Evolutionary conservation across 2,797 vertebrate genomes (phyloP), one percentile per base, ranked within the genome.

Genomic region (Myiotriccus ornatus): DNA sequence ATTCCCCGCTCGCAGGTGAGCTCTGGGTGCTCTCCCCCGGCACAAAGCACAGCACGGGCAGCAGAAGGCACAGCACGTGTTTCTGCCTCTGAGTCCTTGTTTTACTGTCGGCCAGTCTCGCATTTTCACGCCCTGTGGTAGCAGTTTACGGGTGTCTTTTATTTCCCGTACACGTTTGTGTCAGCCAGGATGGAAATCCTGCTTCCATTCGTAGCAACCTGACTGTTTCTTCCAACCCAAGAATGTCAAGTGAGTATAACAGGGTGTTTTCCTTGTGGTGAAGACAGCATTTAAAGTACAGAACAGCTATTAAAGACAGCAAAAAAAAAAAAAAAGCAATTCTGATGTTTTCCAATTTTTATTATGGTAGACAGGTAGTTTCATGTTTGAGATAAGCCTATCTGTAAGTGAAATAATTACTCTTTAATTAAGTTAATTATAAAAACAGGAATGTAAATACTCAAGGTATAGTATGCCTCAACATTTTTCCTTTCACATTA

Each of bases 351-450:
- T 97, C 96, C 91, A 90, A 43, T 93, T 96, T 94, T 97, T 96
- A 90, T 96, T 95, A 96, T 73, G 89, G 95, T 90, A 98, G 98
- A 97, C 98, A 97, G 97, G 98, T 98, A 97, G 91, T 93, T 98
- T 98, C 98, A 97, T 97, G 98, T 97, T 96, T 79, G 92, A 83
- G 97, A 96, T 97, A 97, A 97, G 97, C 69, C 57, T 97, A 97
- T 97, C 97, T 98, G 90, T 96, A 95, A 93, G 94, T 87, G 94
- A 92, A 95, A 86, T 98, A 98, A 98, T 98, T 97, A 95, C 97
- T 97, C 93, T 97, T 97, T 98, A 98, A 98, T 98, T 98, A 98
- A 97, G 97, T 96, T 97, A 97, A 98, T 98, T 98, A 96, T 96
- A 96, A 97, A 97, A 97, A 97, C 80, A 96, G 97, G 97, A 98